phyloP scores from a whole-genome alignment of 2,797 vertebrate species.

The Sciurus carolinensis region DNA sequence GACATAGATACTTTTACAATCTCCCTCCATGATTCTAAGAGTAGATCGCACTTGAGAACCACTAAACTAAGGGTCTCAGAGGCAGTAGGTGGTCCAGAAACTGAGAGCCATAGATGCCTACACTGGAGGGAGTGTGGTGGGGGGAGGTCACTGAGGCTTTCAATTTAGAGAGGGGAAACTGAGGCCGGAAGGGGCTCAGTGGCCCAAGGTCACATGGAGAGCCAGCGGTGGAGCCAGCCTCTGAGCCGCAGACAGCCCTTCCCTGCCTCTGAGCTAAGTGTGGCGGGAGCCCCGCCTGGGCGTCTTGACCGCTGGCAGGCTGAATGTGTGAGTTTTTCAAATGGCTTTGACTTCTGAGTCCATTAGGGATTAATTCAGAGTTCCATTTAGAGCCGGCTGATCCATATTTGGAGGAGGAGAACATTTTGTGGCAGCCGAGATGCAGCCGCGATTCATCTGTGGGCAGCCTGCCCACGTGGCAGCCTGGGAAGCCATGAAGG shows the following conservation, averaged over 20 bases:
- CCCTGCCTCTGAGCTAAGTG: background rate
- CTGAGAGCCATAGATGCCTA: background rate
- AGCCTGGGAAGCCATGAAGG: background rate
- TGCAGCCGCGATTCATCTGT: constrained; percentile 59
- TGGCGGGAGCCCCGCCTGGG: background rate
- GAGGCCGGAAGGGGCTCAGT: background rate
- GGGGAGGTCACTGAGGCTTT: background rate
- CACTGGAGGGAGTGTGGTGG: background rate
- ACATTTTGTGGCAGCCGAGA: constrained; percentile 71
- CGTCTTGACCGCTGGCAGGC: constrained; percentile 72
- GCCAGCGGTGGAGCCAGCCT: background rate
- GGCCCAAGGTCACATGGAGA: background rate
- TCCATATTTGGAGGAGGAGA: constrained; percentile 82
- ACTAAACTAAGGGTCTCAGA: constrained; percentile 5
- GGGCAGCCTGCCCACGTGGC: background rate
- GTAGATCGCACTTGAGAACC: background rate
- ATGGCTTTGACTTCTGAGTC: constrained; percentile 82
- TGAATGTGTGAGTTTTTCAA: constrained; percentile 78
- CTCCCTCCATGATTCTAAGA: background rate
- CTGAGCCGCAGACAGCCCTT: background rate
- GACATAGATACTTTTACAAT: background rate
- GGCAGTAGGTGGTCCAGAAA: background rate
- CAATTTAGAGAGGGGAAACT: background rate
- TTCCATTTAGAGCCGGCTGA: constrained; percentile 76
- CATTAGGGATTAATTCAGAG: constrained; percentile 84